phyloP scores from a whole-genome alignment of 2,113 vertebrate species.

The Laticauda colubrina region DNA sequence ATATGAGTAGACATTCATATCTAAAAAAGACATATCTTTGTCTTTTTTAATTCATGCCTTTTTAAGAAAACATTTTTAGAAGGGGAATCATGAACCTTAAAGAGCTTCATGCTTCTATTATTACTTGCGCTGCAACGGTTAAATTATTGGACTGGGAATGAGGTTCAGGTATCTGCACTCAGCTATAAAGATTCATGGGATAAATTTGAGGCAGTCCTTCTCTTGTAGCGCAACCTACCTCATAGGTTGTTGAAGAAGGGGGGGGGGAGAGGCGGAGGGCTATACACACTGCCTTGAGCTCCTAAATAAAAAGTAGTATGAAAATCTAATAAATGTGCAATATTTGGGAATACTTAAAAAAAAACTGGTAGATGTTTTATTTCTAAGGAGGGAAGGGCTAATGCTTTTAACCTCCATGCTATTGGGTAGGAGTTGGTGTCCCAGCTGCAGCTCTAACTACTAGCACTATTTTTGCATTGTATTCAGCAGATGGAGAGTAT shows the following conservation, averaged over 20 bases:
- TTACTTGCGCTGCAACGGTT: neutral
- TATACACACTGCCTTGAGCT: neutral
- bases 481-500: neutral
- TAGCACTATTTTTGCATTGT: neutral
- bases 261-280: accelerated
- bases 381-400: neutral
- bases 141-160: neutral
- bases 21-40: no score
- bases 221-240: neutral
- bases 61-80: neutral
- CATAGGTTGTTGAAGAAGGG: neutral
- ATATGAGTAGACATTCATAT: neutral
- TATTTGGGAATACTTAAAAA: neutral
- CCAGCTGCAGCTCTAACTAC: neutral
- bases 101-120: neutral
- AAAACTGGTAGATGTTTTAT: neutral
- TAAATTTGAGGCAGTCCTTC: neutral
- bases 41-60: neutral
- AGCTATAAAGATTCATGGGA: neutral
- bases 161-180: neutral
- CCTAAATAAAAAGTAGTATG: neutral
- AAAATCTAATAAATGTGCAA: neutral
- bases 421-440: neutral
- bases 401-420: neutral
- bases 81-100: neutral